These are phyloP conservation scores for Neoaliturus tenellus DNA, from an alignment of 2,888 invertebrate species.

Conservation along the genomic window DNA sequence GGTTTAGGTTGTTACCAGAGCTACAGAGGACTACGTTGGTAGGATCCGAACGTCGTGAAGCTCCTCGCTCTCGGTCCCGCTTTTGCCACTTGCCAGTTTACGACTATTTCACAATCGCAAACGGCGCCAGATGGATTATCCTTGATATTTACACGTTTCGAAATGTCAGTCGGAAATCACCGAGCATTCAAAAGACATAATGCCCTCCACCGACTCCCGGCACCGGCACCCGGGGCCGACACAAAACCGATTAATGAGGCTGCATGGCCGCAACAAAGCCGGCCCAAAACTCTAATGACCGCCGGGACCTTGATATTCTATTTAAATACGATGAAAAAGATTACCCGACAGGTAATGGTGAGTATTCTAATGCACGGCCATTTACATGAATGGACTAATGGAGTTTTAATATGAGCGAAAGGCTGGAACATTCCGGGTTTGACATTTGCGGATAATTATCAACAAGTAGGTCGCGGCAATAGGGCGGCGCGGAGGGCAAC, in stretches of 20 bases:
- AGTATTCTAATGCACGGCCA: constrained; percentile 42
- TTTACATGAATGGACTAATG: constrained; percentile 52
- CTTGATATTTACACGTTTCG: constrained; percentile 44
- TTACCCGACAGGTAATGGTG: constrained; percentile 35
- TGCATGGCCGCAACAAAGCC: constrained; percentile 32
- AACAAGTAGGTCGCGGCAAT: constrained; percentile 36
- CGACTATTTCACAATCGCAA: background rate
- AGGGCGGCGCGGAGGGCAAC: background rate
- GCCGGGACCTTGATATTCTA: constrained; percentile 46
- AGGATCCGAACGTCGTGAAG: background rate
- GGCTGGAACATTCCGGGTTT: constrained; percentile 44
- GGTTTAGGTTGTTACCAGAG: no score
- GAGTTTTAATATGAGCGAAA: constrained; percentile 43
- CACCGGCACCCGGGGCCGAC: constrained; percentile 33
- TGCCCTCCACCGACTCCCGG: constrained; percentile 45
- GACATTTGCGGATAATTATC: constrained; percentile 56
- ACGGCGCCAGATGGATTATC: constrained; percentile 30
- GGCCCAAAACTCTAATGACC: constrained; percentile 46
- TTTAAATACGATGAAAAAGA: constrained; percentile 50
- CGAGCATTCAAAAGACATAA: constrained; percentile 45
- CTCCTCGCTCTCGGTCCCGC: background rate
- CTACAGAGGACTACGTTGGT: background rate
- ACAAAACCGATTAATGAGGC: constrained; percentile 51
- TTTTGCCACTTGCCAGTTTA: background rate
- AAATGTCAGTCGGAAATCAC: constrained; percentile 53